A percentile compares a stretch with the other conserved stretches of the same genome.
These are phyloP conservation scores for Brassicogethes aeneus DNA, from an alignment of 2,888 invertebrate genomes.

Conservation along the genomic window DNA sequence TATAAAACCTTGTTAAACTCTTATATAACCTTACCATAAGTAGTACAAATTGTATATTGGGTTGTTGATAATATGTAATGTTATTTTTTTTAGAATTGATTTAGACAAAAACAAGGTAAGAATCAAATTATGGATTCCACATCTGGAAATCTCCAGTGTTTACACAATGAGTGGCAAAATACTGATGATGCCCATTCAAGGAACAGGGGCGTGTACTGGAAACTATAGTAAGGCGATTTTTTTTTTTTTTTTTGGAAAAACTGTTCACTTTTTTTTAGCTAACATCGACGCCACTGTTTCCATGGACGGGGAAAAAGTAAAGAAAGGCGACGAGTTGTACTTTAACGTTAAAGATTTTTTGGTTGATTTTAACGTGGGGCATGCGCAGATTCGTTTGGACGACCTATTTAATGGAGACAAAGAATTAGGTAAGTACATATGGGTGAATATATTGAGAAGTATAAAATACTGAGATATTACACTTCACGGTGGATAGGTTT, in stretches of 20 bases:
- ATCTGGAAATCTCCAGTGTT: constrained; percentile 52
- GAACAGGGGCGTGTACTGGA: constrained; percentile 56
- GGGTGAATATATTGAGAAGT: too few relatives aligned
- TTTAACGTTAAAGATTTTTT: constrained; percentile 55
- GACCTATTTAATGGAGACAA: constrained; percentile 66
- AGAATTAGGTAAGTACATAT: constrained; percentile 46
- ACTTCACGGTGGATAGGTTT: too few relatives aligned
- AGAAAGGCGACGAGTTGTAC: constrained; percentile 45
- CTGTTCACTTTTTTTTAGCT: constrained; percentile 40
- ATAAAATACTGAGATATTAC: too few relatives aligned
- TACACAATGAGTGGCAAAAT: constrained; percentile 62
- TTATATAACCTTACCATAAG: background rate
- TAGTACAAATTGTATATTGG: too few relatives aligned
- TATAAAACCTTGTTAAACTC: too few relatives aligned
- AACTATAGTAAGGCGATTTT: constrained; percentile 53
- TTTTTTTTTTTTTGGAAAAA: background rate
- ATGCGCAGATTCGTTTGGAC: constrained; percentile 55
- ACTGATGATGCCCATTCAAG: constrained; percentile 64
- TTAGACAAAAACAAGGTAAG: constrained; percentile 48
- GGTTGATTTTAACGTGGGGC: constrained; percentile 57
- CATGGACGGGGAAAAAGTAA: constrained; percentile 51
- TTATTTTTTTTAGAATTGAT: constrained; percentile 44
- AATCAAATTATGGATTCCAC: constrained; percentile 55
- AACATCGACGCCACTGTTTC: constrained; percentile 56
- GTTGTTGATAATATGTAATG: background rate